A percentile compares a stretch with the other conserved stretches of the same genome.
Conservation (phyloP, 2,113 vertebrate species). For the Crypturellus undulatus region DNA sequence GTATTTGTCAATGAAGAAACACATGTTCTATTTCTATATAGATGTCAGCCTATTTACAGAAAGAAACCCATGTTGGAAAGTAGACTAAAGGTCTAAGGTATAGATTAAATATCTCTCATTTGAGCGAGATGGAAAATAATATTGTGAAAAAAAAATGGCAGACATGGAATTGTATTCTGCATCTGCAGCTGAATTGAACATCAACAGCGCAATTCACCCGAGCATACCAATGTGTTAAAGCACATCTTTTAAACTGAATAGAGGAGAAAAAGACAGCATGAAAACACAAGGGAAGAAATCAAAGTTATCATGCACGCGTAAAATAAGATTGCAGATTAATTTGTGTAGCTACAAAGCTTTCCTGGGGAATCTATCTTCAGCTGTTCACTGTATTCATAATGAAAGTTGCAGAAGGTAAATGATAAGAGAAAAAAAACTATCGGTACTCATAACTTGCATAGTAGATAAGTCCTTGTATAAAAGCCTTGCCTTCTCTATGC, state of each 20-base stretch:
- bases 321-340: neutral
- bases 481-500: neutral
- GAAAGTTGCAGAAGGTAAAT: neutral
- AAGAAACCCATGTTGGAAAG: neutral
- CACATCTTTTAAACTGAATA: neutral
- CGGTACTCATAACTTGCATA: neutral
- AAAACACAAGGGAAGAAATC: neutral
- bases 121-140: neutral
- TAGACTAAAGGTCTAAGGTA: neutral
- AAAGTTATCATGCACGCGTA: neutral
- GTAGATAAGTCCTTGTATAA: neutral
- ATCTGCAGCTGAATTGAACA: neutral
- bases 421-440: neutral
- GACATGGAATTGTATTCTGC: neutral
- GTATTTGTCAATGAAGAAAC: neutral
- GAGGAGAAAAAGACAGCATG: neutral
- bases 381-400: neutral
- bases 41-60: neutral
- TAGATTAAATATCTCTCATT: neutral
- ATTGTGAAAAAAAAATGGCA: neutral
- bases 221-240: neutral
- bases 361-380: neutral
- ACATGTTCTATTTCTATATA: accelerated
- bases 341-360: neutral
- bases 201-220: neutral